These are phyloP conservation scores for Bubo bubo DNA, from an alignment of 2,113 vertebrate genomes.

Conservation along the genomic window DNA sequence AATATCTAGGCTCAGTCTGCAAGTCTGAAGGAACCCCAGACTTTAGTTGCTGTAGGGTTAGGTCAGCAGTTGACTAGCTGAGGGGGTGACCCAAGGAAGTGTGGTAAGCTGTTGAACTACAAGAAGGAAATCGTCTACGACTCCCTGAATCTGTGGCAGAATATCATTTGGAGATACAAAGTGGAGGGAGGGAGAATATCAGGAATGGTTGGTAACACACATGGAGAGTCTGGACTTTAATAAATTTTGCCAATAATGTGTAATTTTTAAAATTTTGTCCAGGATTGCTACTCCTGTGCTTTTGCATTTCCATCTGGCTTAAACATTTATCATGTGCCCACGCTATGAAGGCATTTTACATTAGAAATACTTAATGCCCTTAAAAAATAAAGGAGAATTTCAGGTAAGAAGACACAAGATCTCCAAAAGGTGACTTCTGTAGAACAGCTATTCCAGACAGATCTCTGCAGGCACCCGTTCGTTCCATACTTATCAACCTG, in stretches of 20 bases:
- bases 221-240: neutral
- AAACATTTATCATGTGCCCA: neutral
- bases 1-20: too few relatives aligned
- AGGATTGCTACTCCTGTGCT: neutral
- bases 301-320: neutral
- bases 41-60: neutral
- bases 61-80: neutral
- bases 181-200: neutral
- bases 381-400: neutral
- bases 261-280: neutral
- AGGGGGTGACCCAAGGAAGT: neutral
- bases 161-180: neutral
- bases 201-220: neutral
- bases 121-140: neutral
- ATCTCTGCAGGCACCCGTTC: neutral
- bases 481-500: neutral
- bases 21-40: neutral
- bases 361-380: neutral
- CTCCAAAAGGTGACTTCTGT: neutral
- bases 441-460: neutral
- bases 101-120: neutral
- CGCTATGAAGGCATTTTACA: neutral
- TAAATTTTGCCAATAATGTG: neutral
- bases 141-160: neutral
- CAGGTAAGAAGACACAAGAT: neutral